Conservation (phyloP, 2,797 vertebrate genomes). For the Graptemys geographica region DNA sequence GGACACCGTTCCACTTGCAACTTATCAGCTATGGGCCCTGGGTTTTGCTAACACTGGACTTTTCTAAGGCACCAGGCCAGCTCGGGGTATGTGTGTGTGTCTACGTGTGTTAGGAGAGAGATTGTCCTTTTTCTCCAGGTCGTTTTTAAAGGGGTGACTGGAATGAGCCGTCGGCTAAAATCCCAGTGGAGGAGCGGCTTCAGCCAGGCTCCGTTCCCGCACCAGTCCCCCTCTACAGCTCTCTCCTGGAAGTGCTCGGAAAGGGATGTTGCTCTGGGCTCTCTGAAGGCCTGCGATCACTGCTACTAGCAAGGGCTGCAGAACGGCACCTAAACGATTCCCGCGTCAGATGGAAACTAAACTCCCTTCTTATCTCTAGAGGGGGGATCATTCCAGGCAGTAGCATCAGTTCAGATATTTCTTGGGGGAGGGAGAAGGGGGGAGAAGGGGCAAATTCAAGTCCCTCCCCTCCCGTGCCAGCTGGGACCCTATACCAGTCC, state of each 20-base stretch:
- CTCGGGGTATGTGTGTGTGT: background rate
- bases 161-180: background rate
- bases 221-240: background rate
- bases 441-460: background rate
- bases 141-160: background rate
- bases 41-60: background rate
- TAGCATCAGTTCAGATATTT: background rate
- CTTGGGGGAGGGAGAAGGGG: no score
- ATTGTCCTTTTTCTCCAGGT: rapidly evolving
- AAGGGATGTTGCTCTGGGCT: background rate
- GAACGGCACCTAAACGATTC: background rate
- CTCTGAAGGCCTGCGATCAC: no score
- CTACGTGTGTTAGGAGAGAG: background rate
- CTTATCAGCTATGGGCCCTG: background rate
- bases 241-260: background rate
- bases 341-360: background rate
- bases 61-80: background rate
- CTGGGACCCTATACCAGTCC: background rate
- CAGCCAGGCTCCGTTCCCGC: background rate
- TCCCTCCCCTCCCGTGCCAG: background rate
- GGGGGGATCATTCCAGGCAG: background rate
- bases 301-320: background rate
- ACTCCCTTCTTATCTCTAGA: background rate
- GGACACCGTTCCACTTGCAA: background rate
- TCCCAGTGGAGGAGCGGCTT: background rate